Evolutionary conservation across 2,888 invertebrate species (phyloP).

Genomic region (Isoperla grammatica): DNA sequence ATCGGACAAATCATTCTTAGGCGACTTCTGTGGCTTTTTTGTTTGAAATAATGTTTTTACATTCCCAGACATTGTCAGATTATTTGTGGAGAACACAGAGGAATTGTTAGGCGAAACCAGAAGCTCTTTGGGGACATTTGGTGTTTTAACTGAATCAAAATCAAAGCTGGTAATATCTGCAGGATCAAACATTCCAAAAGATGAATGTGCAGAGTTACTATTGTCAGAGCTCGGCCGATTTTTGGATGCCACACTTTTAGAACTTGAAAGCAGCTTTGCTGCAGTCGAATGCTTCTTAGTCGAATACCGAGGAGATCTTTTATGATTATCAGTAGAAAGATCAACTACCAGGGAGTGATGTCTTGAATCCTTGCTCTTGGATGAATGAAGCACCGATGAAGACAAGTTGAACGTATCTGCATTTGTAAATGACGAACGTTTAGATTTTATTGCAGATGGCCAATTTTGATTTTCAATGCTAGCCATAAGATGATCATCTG

Average conservation of each 20-base stretch:
- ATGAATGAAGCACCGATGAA: too few species aligned
- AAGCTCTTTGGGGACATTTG: conserved; percentile 14
- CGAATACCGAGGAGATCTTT: neutral
- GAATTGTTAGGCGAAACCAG: conserved; percentile 27
- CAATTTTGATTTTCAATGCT: too few species aligned
- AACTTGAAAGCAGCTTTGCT: neutral
- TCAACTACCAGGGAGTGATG: too few species aligned
- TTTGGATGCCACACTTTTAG: neutral
- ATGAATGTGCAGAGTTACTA: neutral
- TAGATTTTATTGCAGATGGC: too few species aligned
- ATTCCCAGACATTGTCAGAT: conserved; percentile 32
- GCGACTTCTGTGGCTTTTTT: conserved; percentile 35
- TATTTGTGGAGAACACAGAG: conserved; percentile 37
- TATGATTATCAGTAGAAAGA: too few species aligned
- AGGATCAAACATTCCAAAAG: neutral
- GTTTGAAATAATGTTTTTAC: conserved; percentile 34
- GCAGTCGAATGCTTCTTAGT: too few species aligned
- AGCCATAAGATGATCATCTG: too few species aligned
- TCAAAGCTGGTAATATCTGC: conserved; percentile 20
- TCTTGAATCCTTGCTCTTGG: too few species aligned
- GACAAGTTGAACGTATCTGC: too few species aligned
- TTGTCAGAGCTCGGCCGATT: neutral
- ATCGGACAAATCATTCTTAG: conserved; percentile 44
- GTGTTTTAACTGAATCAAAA: conserved; percentile 24
- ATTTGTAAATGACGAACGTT: too few species aligned